Base-by-base conservation (phyloP, 2,888 invertebrate species). In the Mimas tiliae region DNA sequence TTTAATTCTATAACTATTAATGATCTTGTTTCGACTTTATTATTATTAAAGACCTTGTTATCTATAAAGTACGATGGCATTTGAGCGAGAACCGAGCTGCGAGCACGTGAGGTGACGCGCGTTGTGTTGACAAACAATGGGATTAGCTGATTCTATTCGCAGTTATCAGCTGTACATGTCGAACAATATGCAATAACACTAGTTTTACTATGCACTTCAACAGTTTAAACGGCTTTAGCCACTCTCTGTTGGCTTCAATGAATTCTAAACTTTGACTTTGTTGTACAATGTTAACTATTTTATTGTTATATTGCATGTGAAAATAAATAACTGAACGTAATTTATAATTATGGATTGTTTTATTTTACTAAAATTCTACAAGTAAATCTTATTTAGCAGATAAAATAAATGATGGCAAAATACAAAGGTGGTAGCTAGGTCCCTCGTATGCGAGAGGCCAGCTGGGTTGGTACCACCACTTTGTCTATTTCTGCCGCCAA, bases 21-120 rank as follows among this genome's bases (percentile, higher is more conserved):
- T 51, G 7, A 27, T 4, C 16, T 16, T 48, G 16, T 16, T n/a
- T 48, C 16, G n/a, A 16, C 6, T 48, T 7, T 48, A 48, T 48
- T 48, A 48, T 48, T 16, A 48, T 16, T 48, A 48, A n/a, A n/a
- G 19, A 19, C 19, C 4, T 38, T 38, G 19, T 50, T 50, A 50
- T 50, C 50, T 50, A 19, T 50, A 21, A 11, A 64, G 47, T 45
- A 45, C 42, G 6, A 47, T 42, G 27, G 27, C 19, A 48, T 65
- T 58, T 65, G 55, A 50, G 50, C 50, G 42, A 42, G 12, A 34
- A 16, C 66, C 68, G 69, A 83, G n/a, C n/a, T n/a, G n/a, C n/a
- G n/a, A n/a, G 84, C 90, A 90, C 86, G 87, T 88, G 88, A 88
- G 70, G 74, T 88, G 87, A 89, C 85, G 84, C 77, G 72, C 69